phyloP scores from a whole-genome alignment of 2,113 vertebrate genomes.

The Nansenia antarctica region DNA sequence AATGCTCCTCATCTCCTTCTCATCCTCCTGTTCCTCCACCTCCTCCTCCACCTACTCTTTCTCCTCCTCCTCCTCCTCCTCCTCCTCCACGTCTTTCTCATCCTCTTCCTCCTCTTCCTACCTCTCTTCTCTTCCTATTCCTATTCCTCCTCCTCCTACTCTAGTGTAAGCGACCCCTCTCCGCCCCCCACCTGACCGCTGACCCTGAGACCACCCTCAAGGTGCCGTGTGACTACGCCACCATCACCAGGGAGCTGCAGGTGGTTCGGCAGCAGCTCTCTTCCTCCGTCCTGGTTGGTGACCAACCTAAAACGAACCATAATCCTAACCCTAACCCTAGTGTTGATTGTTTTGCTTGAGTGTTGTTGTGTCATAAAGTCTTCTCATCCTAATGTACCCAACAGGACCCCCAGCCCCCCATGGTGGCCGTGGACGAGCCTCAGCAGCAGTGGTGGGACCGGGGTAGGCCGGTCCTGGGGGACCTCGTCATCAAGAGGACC shows the following conservation, averaged over 20 bases:
- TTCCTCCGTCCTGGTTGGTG: background rate
- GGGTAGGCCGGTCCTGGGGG: background rate
- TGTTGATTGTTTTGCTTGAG: no score
- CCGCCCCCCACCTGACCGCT: constrained; percentile 51
- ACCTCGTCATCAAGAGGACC: constrained; percentile 14
- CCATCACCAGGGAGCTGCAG: constrained; percentile 60
- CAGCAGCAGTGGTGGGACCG: background rate
- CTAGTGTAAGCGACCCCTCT: constrained; percentile 48
- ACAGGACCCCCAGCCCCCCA: background rate
- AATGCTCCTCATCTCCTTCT: no score
- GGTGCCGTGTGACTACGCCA: constrained; percentile 62
- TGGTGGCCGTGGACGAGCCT: background rate
- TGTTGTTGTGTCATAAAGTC: no score
- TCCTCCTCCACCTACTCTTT: no score
- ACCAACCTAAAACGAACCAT: no score
- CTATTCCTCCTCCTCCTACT: constrained; percentile 26
- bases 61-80: no score
- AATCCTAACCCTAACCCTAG: no score
- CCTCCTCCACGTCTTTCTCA: no score
- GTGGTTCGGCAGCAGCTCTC: constrained; percentile 45
- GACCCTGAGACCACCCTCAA: constrained; percentile 32
- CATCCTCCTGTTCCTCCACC: no score
- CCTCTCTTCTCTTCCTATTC: background rate
- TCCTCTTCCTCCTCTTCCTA: no score
- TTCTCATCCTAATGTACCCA: no score